phyloP scores from a whole-genome alignment of 92 coral and sea anemone species.

The Siderastrea radians region DNA sequence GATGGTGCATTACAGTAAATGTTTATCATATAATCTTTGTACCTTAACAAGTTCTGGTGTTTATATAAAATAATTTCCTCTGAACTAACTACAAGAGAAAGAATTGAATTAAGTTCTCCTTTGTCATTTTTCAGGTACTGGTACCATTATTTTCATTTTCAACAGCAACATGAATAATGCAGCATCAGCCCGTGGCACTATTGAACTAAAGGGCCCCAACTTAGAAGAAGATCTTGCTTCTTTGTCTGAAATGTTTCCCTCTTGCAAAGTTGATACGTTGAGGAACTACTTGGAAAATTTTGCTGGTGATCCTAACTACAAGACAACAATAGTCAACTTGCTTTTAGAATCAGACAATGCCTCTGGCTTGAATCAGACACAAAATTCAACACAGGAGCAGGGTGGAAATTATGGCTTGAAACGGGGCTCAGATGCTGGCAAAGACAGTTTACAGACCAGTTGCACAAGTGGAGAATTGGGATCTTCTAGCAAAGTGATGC shows the following conservation, averaged over 20 bases:
- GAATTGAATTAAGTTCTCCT: no score
- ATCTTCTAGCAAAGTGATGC: not conserved
- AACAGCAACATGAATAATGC: not conserved
- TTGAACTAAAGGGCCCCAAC: not conserved
- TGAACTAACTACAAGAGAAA: no score
- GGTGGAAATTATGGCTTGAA: not conserved
- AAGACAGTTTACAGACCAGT: not conserved
- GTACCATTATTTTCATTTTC: not conserved
- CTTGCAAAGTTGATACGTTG: slow-evolving; percentile 19
- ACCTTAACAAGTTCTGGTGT: no score
- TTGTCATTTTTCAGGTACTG: not conserved
- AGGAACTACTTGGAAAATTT: slow-evolving; percentile 49
- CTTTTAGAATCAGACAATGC: slow-evolving; percentile 36
- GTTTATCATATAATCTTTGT: no score
- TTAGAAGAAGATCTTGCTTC: slow-evolving; percentile 22
- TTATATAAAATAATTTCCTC: no score
- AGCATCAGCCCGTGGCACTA: not conserved
- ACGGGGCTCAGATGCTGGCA: not conserved
- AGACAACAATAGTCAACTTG: slow-evolving; percentile 38
- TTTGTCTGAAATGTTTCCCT: slow-evolving; percentile 62
- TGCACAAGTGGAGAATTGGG: not conserved
- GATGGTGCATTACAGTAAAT: no score
- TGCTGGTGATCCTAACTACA: slow-evolving; percentile 36
- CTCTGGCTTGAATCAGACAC: not conserved
- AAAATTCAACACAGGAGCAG: not conserved